Percentiles rank a stretch among this genome's conserved stretches.
Evolutionary conservation across 2,888 invertebrate species (phyloP).

Genomic region (Theodoxus fluviatilis): DNA sequence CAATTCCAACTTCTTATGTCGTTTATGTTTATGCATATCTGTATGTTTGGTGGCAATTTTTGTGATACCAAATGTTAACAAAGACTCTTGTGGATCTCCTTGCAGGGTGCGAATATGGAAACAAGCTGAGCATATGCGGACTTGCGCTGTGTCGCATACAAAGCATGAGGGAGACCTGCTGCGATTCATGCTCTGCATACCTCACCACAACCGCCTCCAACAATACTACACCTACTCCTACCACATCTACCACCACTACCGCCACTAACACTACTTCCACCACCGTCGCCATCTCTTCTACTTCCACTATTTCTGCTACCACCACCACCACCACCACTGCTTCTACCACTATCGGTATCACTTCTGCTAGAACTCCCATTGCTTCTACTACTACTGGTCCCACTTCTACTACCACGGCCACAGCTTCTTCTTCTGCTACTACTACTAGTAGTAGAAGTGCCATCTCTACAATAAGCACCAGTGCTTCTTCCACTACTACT

Average conservation of each 20-base stretch:
- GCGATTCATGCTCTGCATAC: too few species aligned
- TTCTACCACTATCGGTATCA: slow-evolving; percentile 1
- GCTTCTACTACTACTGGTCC: slow-evolving; percentile 20
- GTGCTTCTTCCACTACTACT: neutral
- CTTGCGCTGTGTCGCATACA: too few species aligned
- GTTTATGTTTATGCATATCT: too few species aligned
- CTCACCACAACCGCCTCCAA: too few species aligned
- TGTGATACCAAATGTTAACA: too few species aligned
- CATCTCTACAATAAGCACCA: neutral
- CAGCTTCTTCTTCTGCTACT: neutral
- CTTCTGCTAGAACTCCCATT: slow-evolving; percentile 19
- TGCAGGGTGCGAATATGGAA: too few species aligned
- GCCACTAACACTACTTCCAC: slow-evolving; percentile 21
- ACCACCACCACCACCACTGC: neutral
- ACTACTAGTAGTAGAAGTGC: slow-evolving; percentile 15
- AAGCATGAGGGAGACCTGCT: too few species aligned
- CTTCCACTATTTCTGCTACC: neutral
- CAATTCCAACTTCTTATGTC: too few species aligned
- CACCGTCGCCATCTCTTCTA: slow-evolving; percentile 9
- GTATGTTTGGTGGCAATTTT: too few species aligned
- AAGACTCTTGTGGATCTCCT: too few species aligned
- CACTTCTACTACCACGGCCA: neutral
- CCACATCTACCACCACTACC: slow-evolving; percentile 6
- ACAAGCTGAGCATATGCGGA: too few species aligned
- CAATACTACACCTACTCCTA: neutral